These are phyloP conservation scores for Lepidurus arcticus DNA, from an alignment of 1,140 invertebrate species.

Conservation along the genomic window DNA sequence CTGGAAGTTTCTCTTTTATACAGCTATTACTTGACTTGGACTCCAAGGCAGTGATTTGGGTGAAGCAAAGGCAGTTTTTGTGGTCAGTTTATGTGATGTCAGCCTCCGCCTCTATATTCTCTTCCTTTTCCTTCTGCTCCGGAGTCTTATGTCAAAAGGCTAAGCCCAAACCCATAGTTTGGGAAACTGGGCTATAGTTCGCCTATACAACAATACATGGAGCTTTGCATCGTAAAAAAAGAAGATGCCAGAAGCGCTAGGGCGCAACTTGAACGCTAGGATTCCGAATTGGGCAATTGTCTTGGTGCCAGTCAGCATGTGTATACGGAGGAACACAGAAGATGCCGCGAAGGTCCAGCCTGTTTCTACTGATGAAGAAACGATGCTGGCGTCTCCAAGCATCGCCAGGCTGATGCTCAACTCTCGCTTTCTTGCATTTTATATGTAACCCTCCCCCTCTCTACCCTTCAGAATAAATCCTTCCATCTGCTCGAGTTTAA, in stretches of 20 bases:
- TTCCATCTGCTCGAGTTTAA: background rate
- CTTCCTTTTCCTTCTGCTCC: too few species aligned
- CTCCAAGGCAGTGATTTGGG: too few species aligned
- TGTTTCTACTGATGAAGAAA: background rate
- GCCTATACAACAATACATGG: too few species aligned
- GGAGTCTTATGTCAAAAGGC: too few species aligned
- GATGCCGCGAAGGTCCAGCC: background rate
- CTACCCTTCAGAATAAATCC: background rate
- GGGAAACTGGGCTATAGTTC: too few species aligned
- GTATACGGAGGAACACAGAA: background rate
- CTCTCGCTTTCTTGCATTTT: background rate
- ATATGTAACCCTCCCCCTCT: background rate
- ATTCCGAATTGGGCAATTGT: slow-evolving; percentile 7
- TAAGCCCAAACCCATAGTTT: too few species aligned
- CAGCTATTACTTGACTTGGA: too few species aligned
- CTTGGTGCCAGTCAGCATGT: background rate
- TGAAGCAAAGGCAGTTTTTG: too few species aligned
- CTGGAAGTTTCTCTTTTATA: too few species aligned
- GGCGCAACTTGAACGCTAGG: background rate
- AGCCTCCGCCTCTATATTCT: too few species aligned
- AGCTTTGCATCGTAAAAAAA: too few species aligned
- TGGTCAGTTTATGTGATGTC: too few species aligned
- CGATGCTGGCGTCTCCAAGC: background rate
- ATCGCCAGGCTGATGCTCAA: background rate
- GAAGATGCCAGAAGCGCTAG: background rate